Percentiles rank a stretch among this genome's conserved stretches.
Conservation (phyloP, 1,140 invertebrate species). For the Drosophila nigromelanica region DNA sequence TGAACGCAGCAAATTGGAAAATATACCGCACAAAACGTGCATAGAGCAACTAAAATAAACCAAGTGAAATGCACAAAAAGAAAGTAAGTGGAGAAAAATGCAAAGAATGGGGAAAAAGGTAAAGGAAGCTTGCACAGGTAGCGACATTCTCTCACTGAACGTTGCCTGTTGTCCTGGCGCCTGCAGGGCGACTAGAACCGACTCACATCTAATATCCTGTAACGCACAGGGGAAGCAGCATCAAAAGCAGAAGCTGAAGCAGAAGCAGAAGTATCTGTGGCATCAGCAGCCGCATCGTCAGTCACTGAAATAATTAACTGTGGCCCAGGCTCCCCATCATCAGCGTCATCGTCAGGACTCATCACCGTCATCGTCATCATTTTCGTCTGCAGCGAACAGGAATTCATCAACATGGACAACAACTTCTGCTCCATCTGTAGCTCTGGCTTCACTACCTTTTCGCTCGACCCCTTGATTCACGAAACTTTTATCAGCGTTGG, state of each 20-base stretch:
- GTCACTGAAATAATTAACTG: constrained; percentile 68
- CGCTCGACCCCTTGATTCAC: background rate
- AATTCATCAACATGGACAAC: constrained; percentile 50
- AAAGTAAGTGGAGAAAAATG: constrained; percentile 2
- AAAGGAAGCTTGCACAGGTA: constrained; percentile 22
- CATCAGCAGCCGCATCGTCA: constrained; percentile 42
- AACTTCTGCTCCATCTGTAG: constrained; percentile 6
- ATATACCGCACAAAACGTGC: constrained; percentile 38
- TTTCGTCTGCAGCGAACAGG: constrained; percentile 52
- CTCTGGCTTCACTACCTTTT: constrained; percentile 2
- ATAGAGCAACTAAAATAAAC: constrained; percentile 1
- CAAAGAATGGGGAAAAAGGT: constrained; percentile 14
- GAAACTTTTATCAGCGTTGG: constrained; percentile 16
- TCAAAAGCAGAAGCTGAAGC: constrained; percentile 4
- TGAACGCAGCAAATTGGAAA: constrained; percentile 48
- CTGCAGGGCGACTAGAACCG: constrained; percentile 9
- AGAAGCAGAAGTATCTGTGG: constrained; percentile 2
- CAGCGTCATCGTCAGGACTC: constrained; percentile 19
- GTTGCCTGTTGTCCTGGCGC: constrained; percentile 3
- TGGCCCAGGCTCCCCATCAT: constrained; percentile 21
- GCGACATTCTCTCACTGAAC: constrained; percentile 18
- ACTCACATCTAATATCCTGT: constrained; percentile 57
- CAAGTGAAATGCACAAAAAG: background rate
- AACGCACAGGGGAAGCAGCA: constrained; percentile 41
- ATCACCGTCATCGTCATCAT: constrained; percentile 23